Base-by-base conservation (phyloP, 2,113 vertebrate genomes). In the Ctenomys sociabilis region DNA sequence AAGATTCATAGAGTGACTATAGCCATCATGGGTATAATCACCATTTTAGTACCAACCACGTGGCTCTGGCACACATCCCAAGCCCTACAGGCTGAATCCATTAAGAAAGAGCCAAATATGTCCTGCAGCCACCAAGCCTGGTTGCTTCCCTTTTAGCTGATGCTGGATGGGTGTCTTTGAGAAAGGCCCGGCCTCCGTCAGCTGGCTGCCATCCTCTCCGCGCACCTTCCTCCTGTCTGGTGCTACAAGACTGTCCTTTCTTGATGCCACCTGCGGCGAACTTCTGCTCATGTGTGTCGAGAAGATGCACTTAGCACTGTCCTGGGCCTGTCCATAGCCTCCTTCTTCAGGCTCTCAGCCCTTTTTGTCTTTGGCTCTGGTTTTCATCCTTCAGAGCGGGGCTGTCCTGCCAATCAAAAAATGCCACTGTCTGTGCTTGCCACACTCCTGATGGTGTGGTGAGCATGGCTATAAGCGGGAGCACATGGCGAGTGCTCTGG, bases 191-290 rank as follows among this genome's bases (percentile, higher is more conserved):
- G 14, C 57, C 54, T 2, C 3, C 5, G 11, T 17, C 24, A 8
- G 26, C 28, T 32, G n/a, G 14, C n/a, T 17, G 63, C 10, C 7
- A n/a, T 10, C 52, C 3, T 0, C n/a, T 40, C 37, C 11, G 26
- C 30, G 11, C 35, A 52, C 43, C 40, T n/a, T 59, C 37, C 30
- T 28, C 63, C 37, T 70, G 22, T 16, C 49, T 32, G 45, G 6
- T 17, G 3, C 30, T 9, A 9, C 22, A 28, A 28, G 7, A 22
- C 28, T 28, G 3, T 80, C 12, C 3, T n/a, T 22, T 22, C 64
- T 61, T n/a, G 17, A 30, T 49, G 45, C 43, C 17, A 19, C 32
- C 43, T 14, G 5, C 1, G 11, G 30, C 3, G 6, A 4, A 1
- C 52, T 49, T 3, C 63, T 88, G 22, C 43, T 30, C 28, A 0